Percentiles rank a stretch among this genome's conserved stretches.
Evolutionary conservation across 2,113 vertebrate species (phyloP).

Genomic region (Varanus salvator): DNA sequence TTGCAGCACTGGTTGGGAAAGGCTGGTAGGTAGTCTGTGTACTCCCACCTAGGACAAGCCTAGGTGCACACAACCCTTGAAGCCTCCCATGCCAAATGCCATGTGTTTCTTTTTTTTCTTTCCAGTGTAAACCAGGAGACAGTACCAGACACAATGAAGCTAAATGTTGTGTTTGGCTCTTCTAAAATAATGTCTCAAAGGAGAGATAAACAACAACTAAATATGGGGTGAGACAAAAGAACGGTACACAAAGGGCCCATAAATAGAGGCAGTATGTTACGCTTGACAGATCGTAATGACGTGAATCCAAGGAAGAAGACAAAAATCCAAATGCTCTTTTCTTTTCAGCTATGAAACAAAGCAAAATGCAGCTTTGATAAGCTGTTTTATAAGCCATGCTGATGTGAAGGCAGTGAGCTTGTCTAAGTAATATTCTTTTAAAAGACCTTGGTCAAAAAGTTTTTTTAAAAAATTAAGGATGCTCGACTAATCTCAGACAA

Average conservation of each 20-base stretch:
- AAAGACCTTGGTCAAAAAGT: not conserved
- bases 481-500: not conserved
- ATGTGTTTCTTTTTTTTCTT: not conserved
- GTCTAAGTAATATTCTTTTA: not conserved
- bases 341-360: not conserved
- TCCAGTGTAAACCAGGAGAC: not conserved
- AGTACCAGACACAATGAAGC: not conserved
- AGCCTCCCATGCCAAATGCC: not conserved
- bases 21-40: too few relatives aligned
- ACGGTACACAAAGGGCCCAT: not conserved
- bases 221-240: not conserved
- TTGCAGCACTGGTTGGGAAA: not conserved
- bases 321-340: not conserved
- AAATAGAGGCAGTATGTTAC: not conserved
- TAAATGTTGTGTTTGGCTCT: not conserved
- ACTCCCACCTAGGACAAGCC: too few relatives aligned
- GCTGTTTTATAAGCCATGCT: not conserved
- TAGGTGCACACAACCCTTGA: too few relatives aligned
- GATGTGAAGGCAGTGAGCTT: not conserved
- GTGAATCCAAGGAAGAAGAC: not conserved
- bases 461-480: not conserved
- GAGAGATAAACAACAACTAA: not conserved
- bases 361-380: not conserved
- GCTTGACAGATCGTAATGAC: not conserved
- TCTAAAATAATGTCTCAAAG: not conserved